A percentile compares a stretch with the other conserved stretches of the same genome.
Evolutionary conservation across 2,888 invertebrate species (phyloP).

Genomic region (Selenia dentaria): DNA sequence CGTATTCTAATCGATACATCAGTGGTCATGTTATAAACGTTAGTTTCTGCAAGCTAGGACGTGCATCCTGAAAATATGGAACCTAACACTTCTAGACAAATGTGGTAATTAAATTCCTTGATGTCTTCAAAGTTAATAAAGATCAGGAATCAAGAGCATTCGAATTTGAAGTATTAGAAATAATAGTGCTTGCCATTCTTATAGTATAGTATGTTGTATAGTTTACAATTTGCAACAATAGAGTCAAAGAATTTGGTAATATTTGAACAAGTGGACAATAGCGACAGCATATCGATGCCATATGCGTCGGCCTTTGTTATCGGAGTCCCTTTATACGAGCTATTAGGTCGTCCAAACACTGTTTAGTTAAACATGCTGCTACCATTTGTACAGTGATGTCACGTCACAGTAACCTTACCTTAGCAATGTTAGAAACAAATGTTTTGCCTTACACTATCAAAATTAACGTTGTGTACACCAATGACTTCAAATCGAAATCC

Average conservation of each 20-base stretch:
- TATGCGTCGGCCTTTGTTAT: slow-evolving; percentile 50
- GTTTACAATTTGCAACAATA: slow-evolving; percentile 6
- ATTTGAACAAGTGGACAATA: slow-evolving; percentile 38
- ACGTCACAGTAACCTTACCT: slow-evolving; percentile 36
- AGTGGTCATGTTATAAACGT: background rate
- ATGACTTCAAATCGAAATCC: too few species aligned
- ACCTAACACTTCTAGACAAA: too few species aligned
- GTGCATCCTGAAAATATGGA: too few species aligned
- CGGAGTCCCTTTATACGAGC: slow-evolving; percentile 44
- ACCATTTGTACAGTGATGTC: slow-evolving; percentile 48
- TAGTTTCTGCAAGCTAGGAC: too few species aligned
- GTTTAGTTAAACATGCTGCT: slow-evolving; percentile 46
- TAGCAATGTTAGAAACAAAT: slow-evolving; percentile 3
- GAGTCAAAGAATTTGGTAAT: slow-evolving; percentile 16
- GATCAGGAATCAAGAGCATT: too few species aligned
- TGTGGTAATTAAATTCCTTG: too few species aligned
- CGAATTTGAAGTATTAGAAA: too few species aligned
- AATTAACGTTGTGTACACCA: too few species aligned
- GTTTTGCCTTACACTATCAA: too few species aligned
- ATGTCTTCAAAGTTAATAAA: too few species aligned
- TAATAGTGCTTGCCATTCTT: too few species aligned
- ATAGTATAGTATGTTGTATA: too few species aligned
- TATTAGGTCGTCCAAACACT: slow-evolving; percentile 61
- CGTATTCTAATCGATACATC: slow-evolving; percentile 4
- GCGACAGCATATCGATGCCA: slow-evolving; percentile 38